A percentile compares a stretch with the other conserved stretches of the same genome.
Evolutionary conservation across 1,140 invertebrate genomes (phyloP).

Genomic region (Panagrolaimus sp.): DNA sequence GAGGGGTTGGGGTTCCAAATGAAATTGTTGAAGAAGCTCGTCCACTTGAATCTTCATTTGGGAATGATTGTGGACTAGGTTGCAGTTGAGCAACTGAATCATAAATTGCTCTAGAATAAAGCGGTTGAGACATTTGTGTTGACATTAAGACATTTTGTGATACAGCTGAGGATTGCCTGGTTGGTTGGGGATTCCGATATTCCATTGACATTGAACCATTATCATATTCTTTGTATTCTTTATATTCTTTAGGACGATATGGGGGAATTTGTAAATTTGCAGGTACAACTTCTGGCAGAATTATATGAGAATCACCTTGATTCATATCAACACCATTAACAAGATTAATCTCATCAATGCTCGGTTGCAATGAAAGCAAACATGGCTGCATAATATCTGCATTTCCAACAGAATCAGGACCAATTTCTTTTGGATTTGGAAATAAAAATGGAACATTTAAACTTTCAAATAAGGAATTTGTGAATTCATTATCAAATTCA

Average conservation of each 20-base stretch:
- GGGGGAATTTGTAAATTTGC: background rate
- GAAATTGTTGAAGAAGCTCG: slow-evolving; percentile 1
- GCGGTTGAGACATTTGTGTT: slow-evolving; percentile 32
- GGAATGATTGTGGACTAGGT: slow-evolving; percentile 13
- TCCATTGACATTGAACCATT: too few relatives aligned
- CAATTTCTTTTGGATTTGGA: slow-evolving; percentile 89
- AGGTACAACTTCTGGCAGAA: too few relatives aligned
- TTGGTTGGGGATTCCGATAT: background rate
- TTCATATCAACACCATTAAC: slow-evolving; percentile 20
- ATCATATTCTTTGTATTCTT: too few relatives aligned
- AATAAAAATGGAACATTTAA: slow-evolving; percentile 80
- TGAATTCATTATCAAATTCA: slow-evolving; percentile 56
- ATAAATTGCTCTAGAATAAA: slow-evolving; percentile 39
- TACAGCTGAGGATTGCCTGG: background rate
- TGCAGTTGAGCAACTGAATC: slow-evolving; percentile 13
- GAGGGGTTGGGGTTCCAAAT: slow-evolving; percentile 3
- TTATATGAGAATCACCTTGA: background rate
- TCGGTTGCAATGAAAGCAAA: slow-evolving; percentile 87
- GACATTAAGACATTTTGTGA: slow-evolving; percentile 18
- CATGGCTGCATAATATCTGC: slow-evolving; percentile 97
- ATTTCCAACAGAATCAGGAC: slow-evolving; percentile 72
- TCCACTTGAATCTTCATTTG: slow-evolving; percentile 13
- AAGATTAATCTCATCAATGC: slow-evolving; percentile 83
- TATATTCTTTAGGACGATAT: too few relatives aligned
- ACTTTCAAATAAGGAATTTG: slow-evolving; percentile 60